Evolutionary conservation across 1,140 invertebrate species (phyloP), one percentile per base, ranked within the genome.

Genomic region (Hesperophylax magnus): DNA sequence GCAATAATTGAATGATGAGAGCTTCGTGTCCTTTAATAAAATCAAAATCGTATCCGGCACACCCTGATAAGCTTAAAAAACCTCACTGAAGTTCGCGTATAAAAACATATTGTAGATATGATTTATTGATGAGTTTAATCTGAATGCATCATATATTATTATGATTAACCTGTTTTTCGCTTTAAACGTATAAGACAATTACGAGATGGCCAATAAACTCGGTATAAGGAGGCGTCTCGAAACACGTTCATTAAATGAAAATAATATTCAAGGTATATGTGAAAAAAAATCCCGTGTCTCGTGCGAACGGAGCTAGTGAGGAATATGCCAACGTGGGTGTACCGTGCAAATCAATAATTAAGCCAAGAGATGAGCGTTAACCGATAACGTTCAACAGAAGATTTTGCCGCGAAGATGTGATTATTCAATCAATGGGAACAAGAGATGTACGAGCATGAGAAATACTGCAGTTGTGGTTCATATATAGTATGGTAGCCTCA

Each of bases 341-440:
- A 80, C 31, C 81, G 78, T 82, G 81, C 75, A 82, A 82, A 82
- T 82, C 81, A 82, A 82, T 82, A 82, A 82, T 82, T 77, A 82
- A 77, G 24, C 60, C 61, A 79, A 27, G n/a, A 75, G 69, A 79
- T 58, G 56, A 39, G 56, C 78, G 58, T 72, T 67, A 74, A 78
- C 54, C 47, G 81, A 79, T 82, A 82, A 82, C 71, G 63, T 77
- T 72, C 78, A 81, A 74, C 63, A 78, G 67, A 69, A 58, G 69
- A 71, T 65, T 31, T 56, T 53, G 54, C 47, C 69, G 53, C 52
- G 58, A 61, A 58, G 69, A 18, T 63, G 47, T 79, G 81, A 82
- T 82, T 78, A 74, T 82, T 82, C 69, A 82, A 82, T 79, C 69
- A 82, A 79, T 61, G 72, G 76, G 63, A 76, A 76, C 20, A 27